Conservation (phyloP, 2,888 invertebrate species). For the Coenonympha glycerion region DNA sequence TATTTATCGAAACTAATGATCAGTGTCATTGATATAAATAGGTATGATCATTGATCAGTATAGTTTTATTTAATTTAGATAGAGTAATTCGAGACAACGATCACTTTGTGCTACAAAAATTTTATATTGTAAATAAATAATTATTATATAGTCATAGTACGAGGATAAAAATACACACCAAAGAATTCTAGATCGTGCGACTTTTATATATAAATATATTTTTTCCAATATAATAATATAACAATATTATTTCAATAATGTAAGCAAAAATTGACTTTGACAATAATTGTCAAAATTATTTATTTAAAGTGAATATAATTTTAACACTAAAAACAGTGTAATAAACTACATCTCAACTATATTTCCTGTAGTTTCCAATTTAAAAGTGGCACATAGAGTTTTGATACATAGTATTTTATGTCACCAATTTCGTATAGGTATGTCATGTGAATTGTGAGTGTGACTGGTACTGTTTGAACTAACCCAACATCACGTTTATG, state of each 20-base stretch:
- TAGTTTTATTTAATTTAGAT: no score
- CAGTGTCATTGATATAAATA: no score
- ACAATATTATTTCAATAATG: slow-evolving; percentile 1
- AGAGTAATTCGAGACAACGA: not conserved
- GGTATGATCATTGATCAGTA: no score
- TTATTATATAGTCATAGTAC: not conserved
- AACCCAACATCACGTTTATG: no score
- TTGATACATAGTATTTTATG: slow-evolving; percentile 12
- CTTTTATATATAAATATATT: slow-evolving; percentile 3
- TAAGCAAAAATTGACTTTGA: slow-evolving; percentile 19
- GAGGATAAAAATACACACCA: slow-evolving; percentile 2
- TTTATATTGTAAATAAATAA: not conserved
- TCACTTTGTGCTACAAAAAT: not conserved
- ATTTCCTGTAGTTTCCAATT: slow-evolving; percentile 25
- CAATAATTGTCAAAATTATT: no score
- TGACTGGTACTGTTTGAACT: no score
- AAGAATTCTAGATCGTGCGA: not conserved
- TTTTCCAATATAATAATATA: no score
- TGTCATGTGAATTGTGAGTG: no score
- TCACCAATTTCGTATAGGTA: slow-evolving; percentile 13
- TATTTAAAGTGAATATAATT: slow-evolving; percentile 10
- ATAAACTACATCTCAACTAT: slow-evolving; percentile 14
- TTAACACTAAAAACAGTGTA: slow-evolving; percentile 10
- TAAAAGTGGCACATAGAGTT: slow-evolving; percentile 15
- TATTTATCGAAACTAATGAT: not conserved